Conservation (phyloP, 2,113 vertebrate species). For the Phylloscopus whistleri region DNA sequence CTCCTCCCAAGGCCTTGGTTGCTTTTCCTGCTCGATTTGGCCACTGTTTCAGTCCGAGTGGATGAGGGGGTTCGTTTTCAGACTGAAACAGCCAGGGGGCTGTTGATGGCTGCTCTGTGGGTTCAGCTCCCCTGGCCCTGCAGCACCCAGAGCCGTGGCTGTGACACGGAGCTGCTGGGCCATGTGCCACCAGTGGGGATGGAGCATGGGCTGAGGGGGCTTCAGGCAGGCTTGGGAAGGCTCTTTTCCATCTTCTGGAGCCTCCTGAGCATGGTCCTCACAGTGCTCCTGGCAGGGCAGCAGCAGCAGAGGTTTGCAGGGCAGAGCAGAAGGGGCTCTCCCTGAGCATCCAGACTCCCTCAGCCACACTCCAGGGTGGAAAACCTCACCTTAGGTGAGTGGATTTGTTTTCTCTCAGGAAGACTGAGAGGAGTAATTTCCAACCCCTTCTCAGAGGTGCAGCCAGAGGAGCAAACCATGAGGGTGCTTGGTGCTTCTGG, state of each 20-base stretch:
- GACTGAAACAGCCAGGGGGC: background rate
- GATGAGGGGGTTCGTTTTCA: background rate
- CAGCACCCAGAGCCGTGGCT: fast-evolving
- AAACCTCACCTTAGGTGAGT: fast-evolving
- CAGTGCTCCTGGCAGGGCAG: fast-evolving
- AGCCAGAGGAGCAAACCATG: background rate
- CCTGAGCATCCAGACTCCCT: background rate
- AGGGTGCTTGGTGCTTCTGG: background rate
- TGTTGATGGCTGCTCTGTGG: background rate
- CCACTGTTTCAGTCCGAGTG: fast-evolving
- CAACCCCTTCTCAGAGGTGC: fast-evolving
- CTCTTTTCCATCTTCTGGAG: background rate
- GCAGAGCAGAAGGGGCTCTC: background rate
- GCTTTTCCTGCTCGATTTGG: background rate
- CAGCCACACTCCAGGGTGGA: fast-evolving
- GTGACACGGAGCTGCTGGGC: fast-evolving
- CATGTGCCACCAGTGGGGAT: fast-evolving
- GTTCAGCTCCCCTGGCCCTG: background rate
- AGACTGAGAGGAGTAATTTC: background rate
- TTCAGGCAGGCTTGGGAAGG: background rate
- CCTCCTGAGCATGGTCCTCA: fast-evolving
- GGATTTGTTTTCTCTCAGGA: background rate
- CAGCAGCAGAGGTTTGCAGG: background rate
- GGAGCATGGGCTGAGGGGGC: fast-evolving
- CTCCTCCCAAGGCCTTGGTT: fast-evolving